A percentile compares a stretch with the other conserved stretches of the same genome.
Evolutionary conservation across 2,888 invertebrate genomes (phyloP).

Genomic region (Ochropleura plecta): DNA sequence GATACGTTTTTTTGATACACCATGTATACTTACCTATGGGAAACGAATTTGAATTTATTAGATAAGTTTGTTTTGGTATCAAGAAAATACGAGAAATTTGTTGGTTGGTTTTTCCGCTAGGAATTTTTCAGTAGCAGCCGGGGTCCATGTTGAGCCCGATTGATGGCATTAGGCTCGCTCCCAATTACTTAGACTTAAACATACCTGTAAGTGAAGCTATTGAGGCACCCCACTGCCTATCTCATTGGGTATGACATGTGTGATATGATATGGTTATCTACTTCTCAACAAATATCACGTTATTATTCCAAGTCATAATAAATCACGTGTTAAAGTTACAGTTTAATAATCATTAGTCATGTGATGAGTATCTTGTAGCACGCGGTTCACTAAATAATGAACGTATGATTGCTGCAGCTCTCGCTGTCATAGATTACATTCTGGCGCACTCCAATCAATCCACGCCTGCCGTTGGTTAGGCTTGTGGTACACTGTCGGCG

Average conservation of each 20-base stretch:
- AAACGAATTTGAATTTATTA: too few relatives aligned
- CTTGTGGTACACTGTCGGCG: slow-evolving; percentile 12
- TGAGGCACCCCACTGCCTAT: neutral
- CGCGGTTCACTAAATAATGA: slow-evolving; percentile 44
- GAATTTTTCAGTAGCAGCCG: neutral
- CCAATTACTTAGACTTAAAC: neutral
- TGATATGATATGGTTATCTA: neutral
- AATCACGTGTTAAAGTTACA: neutral
- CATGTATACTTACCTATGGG: too few relatives aligned
- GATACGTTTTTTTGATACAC: too few relatives aligned
- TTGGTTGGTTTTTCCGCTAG: neutral
- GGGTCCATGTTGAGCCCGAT: neutral
- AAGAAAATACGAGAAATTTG: too few relatives aligned
- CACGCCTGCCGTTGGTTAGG: slow-evolving; percentile 22
- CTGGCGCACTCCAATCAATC: slow-evolving; percentile 59
- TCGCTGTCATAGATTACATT: slow-evolving; percentile 54
- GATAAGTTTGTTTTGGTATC: too few relatives aligned
- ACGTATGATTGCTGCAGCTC: slow-evolving; percentile 52
- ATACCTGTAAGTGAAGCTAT: neutral
- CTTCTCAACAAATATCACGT: neutral
- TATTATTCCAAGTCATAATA: too few relatives aligned
- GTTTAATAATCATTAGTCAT: slow-evolving; percentile 5
- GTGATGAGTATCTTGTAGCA: slow-evolving; percentile 7
- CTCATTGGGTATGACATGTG: neutral
- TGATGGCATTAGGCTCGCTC: neutral